These are phyloP conservation scores for Hybos culiciformis DNA, from an alignment of 2,888 invertebrate genomes.

Conservation along the genomic window DNA sequence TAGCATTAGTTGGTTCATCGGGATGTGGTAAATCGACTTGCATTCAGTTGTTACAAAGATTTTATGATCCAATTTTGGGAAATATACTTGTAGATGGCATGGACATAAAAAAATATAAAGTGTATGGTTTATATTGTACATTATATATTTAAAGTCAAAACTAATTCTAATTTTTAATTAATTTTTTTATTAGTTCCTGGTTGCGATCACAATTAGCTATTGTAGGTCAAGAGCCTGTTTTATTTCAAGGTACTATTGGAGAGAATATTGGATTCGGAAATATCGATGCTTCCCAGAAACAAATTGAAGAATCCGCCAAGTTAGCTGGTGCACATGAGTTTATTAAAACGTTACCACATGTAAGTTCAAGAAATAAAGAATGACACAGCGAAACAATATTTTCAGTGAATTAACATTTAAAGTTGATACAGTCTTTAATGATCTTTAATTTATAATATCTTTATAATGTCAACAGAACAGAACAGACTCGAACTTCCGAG, in stretches of 20 bases:
- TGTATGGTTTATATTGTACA: no score
- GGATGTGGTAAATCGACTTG: constrained; percentile 77
- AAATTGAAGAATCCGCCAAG: constrained; percentile 56
- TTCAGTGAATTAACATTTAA: no score
- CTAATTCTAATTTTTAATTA: no score
- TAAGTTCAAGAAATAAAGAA: no score
- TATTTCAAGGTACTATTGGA: constrained; percentile 65
- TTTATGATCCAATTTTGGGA: constrained; percentile 53
- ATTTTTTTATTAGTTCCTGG: constrained; percentile 52
- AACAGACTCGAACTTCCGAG: not conserved
- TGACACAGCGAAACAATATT: no score
- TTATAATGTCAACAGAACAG: not conserved
- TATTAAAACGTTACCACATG: constrained; percentile 56
- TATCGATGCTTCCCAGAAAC: constrained; percentile 49
- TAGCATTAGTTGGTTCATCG: constrained; percentile 58
- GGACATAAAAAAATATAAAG: constrained; percentile 55
- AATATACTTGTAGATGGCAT: constrained; percentile 44
- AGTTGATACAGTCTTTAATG: no score
- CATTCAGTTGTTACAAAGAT: constrained; percentile 58
- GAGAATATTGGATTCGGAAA: constrained; percentile 60
- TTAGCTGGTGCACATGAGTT: constrained; percentile 66
- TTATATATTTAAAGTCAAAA: no score
- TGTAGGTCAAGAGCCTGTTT: constrained; percentile 78
- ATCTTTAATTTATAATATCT: no score
- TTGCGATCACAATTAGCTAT: constrained; percentile 66